phyloP scores from a whole-genome alignment of 2,797 vertebrate species.

The Sebastes hopkinsi region DNA sequence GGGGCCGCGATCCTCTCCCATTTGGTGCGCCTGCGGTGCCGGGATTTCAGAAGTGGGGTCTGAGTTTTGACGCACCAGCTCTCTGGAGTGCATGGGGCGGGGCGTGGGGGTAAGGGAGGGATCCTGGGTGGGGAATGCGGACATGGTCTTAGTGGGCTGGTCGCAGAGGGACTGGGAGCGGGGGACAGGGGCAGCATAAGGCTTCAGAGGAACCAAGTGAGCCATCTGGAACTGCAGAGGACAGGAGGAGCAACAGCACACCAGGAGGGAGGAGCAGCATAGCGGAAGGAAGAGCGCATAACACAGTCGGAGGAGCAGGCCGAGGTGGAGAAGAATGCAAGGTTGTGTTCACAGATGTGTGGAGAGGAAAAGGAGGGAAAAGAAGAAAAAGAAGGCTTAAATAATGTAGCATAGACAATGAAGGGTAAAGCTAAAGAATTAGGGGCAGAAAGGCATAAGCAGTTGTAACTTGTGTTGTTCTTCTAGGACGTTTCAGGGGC shows the following conservation, averaged over 20 bases:
- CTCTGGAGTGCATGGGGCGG: slow-evolving; percentile 85
- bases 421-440: slow-evolving; percentile 36
- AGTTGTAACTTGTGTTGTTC: neutral
- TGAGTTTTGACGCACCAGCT: slow-evolving; percentile 91
- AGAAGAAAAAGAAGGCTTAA: slow-evolving; percentile 35
- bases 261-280: slow-evolving; percentile 30
- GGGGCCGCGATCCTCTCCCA: slow-evolving; percentile 84
- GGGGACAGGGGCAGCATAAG: slow-evolving; percentile 92
- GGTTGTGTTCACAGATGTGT: slow-evolving; percentile 22
- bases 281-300: slow-evolving; percentile 5
- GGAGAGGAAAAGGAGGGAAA: slow-evolving; percentile 13
- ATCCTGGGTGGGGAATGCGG: slow-evolving; percentile 92
- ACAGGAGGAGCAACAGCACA: slow-evolving; percentile 43
- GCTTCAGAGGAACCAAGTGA: slow-evolving; percentile 93
- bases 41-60: slow-evolving; percentile 93
- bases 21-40: slow-evolving; percentile 78
- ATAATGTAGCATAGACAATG: slow-evolving; percentile 23
- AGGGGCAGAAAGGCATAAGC: neutral
- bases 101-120: slow-evolving; percentile 84
- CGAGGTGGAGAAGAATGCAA: slow-evolving; percentile 13
- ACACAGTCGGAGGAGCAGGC: slow-evolving; percentile 22
- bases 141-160: slow-evolving; percentile 93
- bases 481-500: neutral
- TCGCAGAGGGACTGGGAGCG: slow-evolving; percentile 96
- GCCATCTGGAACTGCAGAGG: slow-evolving; percentile 90